phyloP scores from a whole-genome alignment of 2,888 invertebrate genomes.

The Digitonthophagus gazella region DNA sequence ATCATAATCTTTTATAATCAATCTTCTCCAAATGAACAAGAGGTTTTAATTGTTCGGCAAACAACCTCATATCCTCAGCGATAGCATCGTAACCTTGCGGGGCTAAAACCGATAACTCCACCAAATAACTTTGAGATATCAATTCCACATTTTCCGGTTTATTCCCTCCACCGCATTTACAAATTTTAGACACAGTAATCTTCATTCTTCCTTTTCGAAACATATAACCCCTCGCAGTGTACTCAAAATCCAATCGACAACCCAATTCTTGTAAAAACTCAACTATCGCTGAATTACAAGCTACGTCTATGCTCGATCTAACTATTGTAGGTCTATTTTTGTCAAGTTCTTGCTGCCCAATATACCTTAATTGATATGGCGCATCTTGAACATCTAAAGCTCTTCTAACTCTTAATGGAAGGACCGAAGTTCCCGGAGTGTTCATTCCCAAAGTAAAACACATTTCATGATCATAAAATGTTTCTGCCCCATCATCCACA shows the following conservation, averaged over 20 bases:
- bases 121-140: slow-evolving; percentile 88
- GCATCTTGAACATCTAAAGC: slow-evolving; percentile 80
- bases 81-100: slow-evolving; percentile 92
- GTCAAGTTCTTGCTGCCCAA: slow-evolving; percentile 88
- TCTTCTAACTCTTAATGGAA: slow-evolving; percentile 78
- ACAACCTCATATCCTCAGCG: slow-evolving; percentile 92
- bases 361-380: slow-evolving; percentile 87
- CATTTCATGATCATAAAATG: slow-evolving; percentile 92
- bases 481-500: slow-evolving; percentile 85
- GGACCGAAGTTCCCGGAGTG: slow-evolving; percentile 53
- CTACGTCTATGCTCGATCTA: slow-evolving; percentile 88
- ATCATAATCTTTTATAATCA: slow-evolving; percentile 73
- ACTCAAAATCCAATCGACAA: slow-evolving; percentile 89
- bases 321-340: slow-evolving; percentile 87
- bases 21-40: slow-evolving; percentile 90
- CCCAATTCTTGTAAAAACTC: slow-evolving; percentile 92
- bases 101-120: slow-evolving; percentile 87
- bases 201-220: slow-evolving; percentile 97
- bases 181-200: slow-evolving; percentile 92
- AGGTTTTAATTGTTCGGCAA: slow-evolving; percentile 92
- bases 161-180: slow-evolving; percentile 69
- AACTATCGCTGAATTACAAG: slow-evolving; percentile 84
- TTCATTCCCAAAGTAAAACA: slow-evolving; percentile 77
- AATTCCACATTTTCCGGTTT: slow-evolving; percentile 75
- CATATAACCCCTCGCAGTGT: slow-evolving; percentile 88